Evolutionary conservation across 2,797 vertebrate genomes (phyloP), one percentile per base, ranked within the genome.

Genomic region (Chromis chromis): DNA sequence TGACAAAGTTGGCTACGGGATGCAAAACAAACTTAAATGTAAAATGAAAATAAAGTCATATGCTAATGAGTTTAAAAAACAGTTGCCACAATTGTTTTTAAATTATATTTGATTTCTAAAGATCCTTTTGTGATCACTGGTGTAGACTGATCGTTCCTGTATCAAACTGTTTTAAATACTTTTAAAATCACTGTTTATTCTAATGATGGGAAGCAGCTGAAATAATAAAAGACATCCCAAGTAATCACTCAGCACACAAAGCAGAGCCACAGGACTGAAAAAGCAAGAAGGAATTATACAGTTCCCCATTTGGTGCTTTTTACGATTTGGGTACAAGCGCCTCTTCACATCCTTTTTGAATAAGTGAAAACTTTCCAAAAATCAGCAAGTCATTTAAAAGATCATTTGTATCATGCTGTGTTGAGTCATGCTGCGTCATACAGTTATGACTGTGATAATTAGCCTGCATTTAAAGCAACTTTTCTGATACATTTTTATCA

Each of bases 311-410:
- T 11, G 33, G 2, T 36, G 11, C 33, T 36, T 36, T 36, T 61
- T n/a, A 25, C 0, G 3, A 31, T 49, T 52, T 21, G 8, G 17
- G 3, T 25, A 1, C 22, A 40, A 16, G 12, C 53, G 64, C 22
- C 58, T 63, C n/a, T 19, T 19, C 48, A 27, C 59, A 44, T 66
- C 59, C 24, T 17, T 24, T 65, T 46, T 56, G 27, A 57, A 59
- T 56, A 70, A 60, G 25, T n/a, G 1, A 14, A n/a, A 19, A 58
- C 40, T 62, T 74, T 39, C 44, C 48, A 39, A 62, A 74, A 86
- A 79, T 71, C 76, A 74, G 76, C 50, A 9, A 73, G 48, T 70
- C 21, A 44, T 84, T 83, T 65, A n/a, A 58, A 59, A 9, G 58
- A 36, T 64, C 5, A 12, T 74, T 57, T 65, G 64, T 53, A 10